Evolutionary conservation across 2,888 invertebrate species (phyloP), one percentile per base, ranked within the genome.

Genomic region (Andrena trimmerana): DNA sequence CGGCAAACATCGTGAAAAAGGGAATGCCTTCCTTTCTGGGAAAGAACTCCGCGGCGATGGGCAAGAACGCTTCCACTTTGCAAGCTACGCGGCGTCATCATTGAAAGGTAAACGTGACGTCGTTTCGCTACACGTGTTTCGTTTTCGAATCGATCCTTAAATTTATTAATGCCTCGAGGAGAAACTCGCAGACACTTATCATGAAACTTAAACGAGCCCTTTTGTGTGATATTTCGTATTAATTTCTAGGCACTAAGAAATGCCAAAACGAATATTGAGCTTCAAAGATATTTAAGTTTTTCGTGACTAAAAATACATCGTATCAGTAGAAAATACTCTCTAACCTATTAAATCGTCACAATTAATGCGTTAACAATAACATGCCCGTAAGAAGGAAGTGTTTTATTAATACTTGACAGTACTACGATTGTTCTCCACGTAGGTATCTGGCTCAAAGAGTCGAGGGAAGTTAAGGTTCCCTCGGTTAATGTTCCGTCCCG

Each of bases 381-480:
- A 78, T 80, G 78, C 62, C 84, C 81, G 78, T 83, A 79, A 76
- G 76, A 81, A 81, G 73, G 73, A 78, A 74, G 78, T 79, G 79
- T 85, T 83, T 84, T 85, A 87, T 86, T 88, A 86, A 78, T 86
- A 83, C 83, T 81, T 78, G 71, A 59, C 50, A 62, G 29, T 16
- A 36, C n/a, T 24, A 50, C n/a, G 50, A 16, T 24, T 78, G 13
- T 42, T 67, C 36, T n/a, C 42, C 10, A 10, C 42, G 10, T 73
- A 65, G 16, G 16, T 42, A 42, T 68, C 54, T 8, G 13, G 60
- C 20, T 27, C 16, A n/a, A 79, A 74, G 42, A 20, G 33, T 24
- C 65, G 10, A 54, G 5, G 2, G 5, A 13, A 42, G 4, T 16
- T 31, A 48, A 68, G 71, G 65, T 81, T 81, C 84, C 54, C 81